These are phyloP conservation scores for Melanotus villosus DNA, from an alignment of 2,888 invertebrate species.

Conservation along the genomic window DNA sequence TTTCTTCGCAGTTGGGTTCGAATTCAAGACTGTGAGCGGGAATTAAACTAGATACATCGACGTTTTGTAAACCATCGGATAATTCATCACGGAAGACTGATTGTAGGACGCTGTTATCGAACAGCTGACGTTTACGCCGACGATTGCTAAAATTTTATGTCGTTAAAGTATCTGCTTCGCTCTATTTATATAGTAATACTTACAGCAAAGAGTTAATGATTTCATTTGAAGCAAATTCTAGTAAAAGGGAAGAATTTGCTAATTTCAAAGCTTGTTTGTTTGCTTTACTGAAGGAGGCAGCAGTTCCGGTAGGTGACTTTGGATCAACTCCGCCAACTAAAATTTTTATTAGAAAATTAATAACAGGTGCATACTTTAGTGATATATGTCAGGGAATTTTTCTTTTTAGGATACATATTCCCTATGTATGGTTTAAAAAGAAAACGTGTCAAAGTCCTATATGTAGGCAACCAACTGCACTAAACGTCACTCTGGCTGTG, in stretches of 20 bases:
- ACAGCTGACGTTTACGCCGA: constrained; percentile 81
- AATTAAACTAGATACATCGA: constrained; percentile 82
- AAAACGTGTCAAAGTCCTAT: no score
- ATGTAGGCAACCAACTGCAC: no score
- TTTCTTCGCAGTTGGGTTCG: constrained; percentile 81
- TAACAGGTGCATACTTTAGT: no score
- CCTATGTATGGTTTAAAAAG: no score
- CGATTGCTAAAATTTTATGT: constrained; percentile 62
- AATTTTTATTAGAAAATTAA: constrained; percentile 43
- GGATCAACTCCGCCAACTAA: constrained; percentile 87
- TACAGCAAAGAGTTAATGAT: constrained; percentile 78
- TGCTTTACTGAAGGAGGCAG: constrained; percentile 92
- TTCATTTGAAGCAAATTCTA: constrained; percentile 90
- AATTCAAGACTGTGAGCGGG: constrained; percentile 75
- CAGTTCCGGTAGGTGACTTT: constrained; percentile 87
- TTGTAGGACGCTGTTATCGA: constrained; percentile 76
- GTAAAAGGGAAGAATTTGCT: constrained; percentile 88
- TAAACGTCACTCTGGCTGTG: no score
- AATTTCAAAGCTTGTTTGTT: constrained; percentile 86
- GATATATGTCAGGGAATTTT: no score
- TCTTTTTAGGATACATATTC: no score
- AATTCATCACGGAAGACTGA: constrained; percentile 77
- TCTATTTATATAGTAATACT: no score
- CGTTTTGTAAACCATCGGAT: constrained; percentile 82
- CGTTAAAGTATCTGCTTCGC: no score